Base-by-base conservation (phyloP, 2,113 vertebrate species). In the Aspiorhynchus laticeps region DNA sequence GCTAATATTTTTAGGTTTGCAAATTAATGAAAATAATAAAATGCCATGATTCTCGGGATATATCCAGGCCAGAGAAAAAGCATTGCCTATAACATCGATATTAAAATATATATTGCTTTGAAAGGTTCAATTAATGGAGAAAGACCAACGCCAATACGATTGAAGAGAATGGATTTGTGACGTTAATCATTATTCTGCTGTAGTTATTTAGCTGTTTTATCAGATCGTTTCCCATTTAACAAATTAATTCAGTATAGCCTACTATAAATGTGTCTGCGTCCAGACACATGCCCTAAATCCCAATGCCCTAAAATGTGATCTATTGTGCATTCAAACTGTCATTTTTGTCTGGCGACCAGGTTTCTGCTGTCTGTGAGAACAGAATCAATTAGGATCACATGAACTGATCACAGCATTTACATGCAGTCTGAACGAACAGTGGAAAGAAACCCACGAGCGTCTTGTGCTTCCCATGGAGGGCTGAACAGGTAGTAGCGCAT, bases 401-500 rank as follows among this genome's bases (percentile, higher is more conserved):
- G 28, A 56, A 84, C 61, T 61, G 48, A 24, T 41, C 78, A n/a
- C 78, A 80, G 24, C 78, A 80, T 73, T 74, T 84, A 74, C 82
- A 84, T 53, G 46, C 65, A 28, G 31, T 10, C 11, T 74, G 67
- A 53, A 59, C 11, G 82, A 56, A 74, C 21, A 36, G 67, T 51
- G 63, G 43, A 74, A 69, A 71, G 61, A 71, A 73, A 74, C 28
- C 65, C 82, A 41, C 67, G 82, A 74, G 82, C 48, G 67, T 7
- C 82, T 69, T 8, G 19, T 38, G 82, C 82, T 84, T 38, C 65
- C 82, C 82, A 74, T 41, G 67, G 67, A 84, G 67, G 26, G 67
- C 82, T 74, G 82, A 84, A 74, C 82, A 84, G 82, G 82, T 84
- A 84, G 82, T 28, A 84, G 82, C 67, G 82, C 65, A 74, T 73